phyloP scores from a whole-genome alignment of 1,140 invertebrate genomes.

The Lycorma delicatula region DNA sequence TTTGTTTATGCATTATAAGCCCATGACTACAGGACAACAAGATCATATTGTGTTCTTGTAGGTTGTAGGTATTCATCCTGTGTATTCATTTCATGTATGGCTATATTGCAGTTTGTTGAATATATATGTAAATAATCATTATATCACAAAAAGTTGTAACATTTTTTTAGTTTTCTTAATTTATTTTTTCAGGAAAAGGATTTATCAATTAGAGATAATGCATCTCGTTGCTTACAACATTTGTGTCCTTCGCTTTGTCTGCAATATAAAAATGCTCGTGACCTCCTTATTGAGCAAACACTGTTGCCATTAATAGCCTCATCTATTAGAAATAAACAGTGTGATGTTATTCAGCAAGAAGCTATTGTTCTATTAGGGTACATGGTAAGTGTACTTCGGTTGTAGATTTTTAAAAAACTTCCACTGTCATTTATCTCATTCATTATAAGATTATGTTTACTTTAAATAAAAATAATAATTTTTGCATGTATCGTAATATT shows the following conservation, averaged over 20 bases:
- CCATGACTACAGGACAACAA: background rate
- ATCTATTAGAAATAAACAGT: slow-evolving; percentile 56
- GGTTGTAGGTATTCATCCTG: too few species aligned
- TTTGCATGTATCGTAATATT: too few species aligned
- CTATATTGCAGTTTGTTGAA: background rate
- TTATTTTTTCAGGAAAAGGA: slow-evolving; percentile 54
- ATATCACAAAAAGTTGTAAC: too few species aligned
- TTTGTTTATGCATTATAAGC: too few species aligned
- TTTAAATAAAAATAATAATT: too few species aligned
- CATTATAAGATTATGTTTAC: too few species aligned
- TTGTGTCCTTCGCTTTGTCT: slow-evolving; percentile 49
- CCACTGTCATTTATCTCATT: too few species aligned
- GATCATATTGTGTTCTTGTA: too few species aligned
- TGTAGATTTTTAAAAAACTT: too few species aligned
- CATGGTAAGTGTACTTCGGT: slow-evolving; percentile 43
- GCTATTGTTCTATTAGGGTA: slow-evolving; percentile 66
- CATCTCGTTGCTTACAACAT: slow-evolving; percentile 62
- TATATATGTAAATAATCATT: background rate
- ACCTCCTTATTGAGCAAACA: slow-evolving; percentile 62
- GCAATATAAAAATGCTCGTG: slow-evolving; percentile 20
- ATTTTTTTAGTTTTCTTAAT: background rate
- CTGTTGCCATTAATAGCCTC: slow-evolving; percentile 57
- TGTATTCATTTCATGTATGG: too few species aligned
- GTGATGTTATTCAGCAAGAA: slow-evolving; percentile 55
- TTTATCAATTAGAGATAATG: slow-evolving; percentile 68